These are phyloP conservation scores for Erythrocercus mccallii DNA, from an alignment of 2,113 vertebrate genomes.

Conservation along the genomic window DNA sequence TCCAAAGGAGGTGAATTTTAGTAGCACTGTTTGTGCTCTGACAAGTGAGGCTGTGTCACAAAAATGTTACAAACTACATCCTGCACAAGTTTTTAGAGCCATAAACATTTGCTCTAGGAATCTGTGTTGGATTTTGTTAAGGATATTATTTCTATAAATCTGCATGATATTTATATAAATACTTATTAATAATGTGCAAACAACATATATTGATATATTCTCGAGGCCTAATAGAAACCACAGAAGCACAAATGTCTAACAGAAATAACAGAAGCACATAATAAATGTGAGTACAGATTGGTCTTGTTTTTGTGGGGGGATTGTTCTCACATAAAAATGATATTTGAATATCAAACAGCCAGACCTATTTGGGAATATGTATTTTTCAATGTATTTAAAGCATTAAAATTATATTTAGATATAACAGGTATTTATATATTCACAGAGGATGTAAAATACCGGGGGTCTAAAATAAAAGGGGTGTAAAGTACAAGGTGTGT, in stretches of 20 bases:
- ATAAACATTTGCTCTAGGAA: not conserved
- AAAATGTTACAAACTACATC: not conserved
- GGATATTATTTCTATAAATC: not conserved
- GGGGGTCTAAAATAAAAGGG: not conserved
- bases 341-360: not conserved
- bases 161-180: not conserved
- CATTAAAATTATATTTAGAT: not conserved
- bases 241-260: not conserved
- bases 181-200: not conserved
- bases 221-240: not conserved
- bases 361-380: not conserved
- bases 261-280: not conserved
- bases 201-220: not conserved
- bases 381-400: not conserved
- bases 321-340: not conserved
- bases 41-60: not conserved
- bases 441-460: not conserved
- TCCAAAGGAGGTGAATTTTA: not conserved
- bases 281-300: not conserved
- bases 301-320: not conserved
- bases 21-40: not conserved
- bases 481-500: not conserved
- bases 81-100: not conserved
- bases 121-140: not conserved
- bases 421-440: not conserved